These are phyloP conservation scores for Prinia subflava DNA, from an alignment of 2,113 vertebrate species.

Conservation along the genomic window DNA sequence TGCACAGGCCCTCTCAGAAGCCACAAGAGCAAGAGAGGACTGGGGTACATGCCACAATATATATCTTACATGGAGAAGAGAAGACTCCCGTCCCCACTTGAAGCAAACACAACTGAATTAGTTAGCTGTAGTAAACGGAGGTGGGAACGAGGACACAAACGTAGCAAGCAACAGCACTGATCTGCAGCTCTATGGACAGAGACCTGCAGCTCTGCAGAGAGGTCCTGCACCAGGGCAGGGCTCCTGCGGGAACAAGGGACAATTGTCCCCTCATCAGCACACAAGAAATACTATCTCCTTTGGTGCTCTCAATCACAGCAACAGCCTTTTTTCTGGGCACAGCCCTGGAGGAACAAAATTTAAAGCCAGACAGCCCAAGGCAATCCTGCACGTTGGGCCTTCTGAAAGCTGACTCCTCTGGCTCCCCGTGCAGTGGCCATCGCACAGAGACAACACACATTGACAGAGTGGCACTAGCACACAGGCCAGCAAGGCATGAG, in stretches of 20 bases:
- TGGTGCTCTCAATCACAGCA: background rate
- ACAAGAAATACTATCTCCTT: background rate
- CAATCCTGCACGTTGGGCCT: background rate
- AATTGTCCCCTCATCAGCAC: background rate
- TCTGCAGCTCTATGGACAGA: background rate
- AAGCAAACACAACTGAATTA: background rate
- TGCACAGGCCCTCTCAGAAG: background rate
- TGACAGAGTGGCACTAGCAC: background rate
- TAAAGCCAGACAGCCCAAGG: background rate
- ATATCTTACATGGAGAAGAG: background rate
- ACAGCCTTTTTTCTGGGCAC: background rate
- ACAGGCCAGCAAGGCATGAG: background rate
- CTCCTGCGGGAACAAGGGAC: background rate
- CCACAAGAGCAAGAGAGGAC: background rate
- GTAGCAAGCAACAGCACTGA: background rate
- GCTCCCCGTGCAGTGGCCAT: accelerated
- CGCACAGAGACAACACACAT: accelerated
- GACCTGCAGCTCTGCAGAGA: background rate
- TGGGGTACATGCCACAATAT: accelerated
- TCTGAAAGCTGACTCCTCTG: background rate
- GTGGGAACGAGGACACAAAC: background rate
- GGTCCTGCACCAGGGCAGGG: background rate
- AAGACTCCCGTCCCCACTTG: background rate
- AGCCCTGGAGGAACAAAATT: background rate
- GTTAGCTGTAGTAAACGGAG: background rate